Conservation (phyloP, 2,113 vertebrate genomes). For the Sakesphorus luctuosus region DNA sequence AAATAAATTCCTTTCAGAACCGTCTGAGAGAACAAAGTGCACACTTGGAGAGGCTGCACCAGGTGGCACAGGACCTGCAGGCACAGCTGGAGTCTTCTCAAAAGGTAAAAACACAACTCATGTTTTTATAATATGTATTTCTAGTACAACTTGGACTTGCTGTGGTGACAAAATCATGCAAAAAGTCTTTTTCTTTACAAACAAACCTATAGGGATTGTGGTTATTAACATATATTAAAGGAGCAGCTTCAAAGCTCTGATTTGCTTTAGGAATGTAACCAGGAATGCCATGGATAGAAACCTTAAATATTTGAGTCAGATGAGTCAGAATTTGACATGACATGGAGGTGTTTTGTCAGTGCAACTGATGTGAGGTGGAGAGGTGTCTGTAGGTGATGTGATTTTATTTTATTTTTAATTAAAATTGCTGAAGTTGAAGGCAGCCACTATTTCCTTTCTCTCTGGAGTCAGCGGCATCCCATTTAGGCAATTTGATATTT, state of each 20-base stretch:
- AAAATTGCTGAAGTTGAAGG: not conserved
- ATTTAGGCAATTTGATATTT: not conserved
- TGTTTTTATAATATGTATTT: not conserved
- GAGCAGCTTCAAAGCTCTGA: not conserved
- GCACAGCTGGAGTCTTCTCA: slow-evolving; percentile 57
- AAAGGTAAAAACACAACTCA: not conserved
- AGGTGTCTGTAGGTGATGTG: not conserved
- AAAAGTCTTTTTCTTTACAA: not conserved
- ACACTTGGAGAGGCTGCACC: slow-evolving; percentile 39
- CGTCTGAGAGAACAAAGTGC: slow-evolving; percentile 40
- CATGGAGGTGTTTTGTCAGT: not conserved
- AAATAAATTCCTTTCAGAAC: slow-evolving; percentile 34
- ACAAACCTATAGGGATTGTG: not conserved
- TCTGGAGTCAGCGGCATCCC: not conserved
- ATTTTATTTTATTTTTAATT: not conserved
- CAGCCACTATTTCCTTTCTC: not conserved
- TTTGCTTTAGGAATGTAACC: not conserved
- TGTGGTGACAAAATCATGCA: not conserved
- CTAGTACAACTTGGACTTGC: not conserved
- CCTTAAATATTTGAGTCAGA: not conserved
- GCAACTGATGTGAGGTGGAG: not conserved
- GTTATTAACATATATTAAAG: not conserved
- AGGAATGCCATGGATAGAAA: not conserved
- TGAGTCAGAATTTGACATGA: not conserved
- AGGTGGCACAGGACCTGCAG: slow-evolving; percentile 5